These are phyloP conservation scores for Paragorgia papillata DNA, from an alignment of 92 coral and sea anemone genomes.

Conservation along the genomic window DNA sequence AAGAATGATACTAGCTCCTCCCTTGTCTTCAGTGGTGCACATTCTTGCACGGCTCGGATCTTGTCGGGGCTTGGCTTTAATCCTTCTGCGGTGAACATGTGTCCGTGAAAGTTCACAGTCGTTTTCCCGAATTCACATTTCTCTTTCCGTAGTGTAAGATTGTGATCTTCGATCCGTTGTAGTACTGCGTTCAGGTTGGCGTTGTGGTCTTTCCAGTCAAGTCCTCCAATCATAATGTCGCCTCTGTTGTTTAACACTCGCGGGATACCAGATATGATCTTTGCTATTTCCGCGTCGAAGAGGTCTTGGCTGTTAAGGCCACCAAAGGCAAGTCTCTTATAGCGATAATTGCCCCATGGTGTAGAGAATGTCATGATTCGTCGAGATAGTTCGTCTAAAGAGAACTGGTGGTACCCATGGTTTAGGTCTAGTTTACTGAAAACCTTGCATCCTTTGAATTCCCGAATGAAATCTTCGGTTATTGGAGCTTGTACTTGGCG, in stretches of 20 bases:
- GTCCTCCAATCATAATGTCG: slow-evolving; percentile 54
- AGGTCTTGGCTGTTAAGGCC: slow-evolving; percentile 62
- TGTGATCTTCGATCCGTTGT: slow-evolving; percentile 45
- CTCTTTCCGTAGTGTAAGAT: slow-evolving; percentile 49
- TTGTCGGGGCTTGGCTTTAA: slow-evolving; percentile 17
- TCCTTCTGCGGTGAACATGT: slow-evolving; percentile 50
- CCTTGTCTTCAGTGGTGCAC: slow-evolving; percentile 34
- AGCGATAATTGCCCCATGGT: slow-evolving; percentile 64
- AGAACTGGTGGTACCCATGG: neutral
- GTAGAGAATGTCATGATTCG: slow-evolving; percentile 54
- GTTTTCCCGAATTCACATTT: slow-evolving; percentile 44
- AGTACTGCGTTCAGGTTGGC: slow-evolving; percentile 36
- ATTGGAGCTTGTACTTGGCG: too few relatives aligned
- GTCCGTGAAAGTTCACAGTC: too few relatives aligned
- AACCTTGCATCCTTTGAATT: too few relatives aligned
- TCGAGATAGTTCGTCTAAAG: slow-evolving; percentile 40
- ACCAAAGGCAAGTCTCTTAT: slow-evolving; percentile 59
- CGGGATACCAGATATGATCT: slow-evolving; percentile 53
- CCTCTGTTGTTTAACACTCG: slow-evolving; percentile 59
- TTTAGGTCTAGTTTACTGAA: too few relatives aligned
- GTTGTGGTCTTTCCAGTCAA: slow-evolving; percentile 53
- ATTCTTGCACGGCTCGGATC: too few relatives aligned
- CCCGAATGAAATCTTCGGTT: too few relatives aligned
- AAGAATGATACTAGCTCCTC: slow-evolving; percentile 56
- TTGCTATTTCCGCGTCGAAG: slow-evolving; percentile 57